These are phyloP conservation scores for Sebastiscus albofasciatus DNA, from an alignment of 2,797 vertebrate genomes.

Conservation along the genomic window DNA sequence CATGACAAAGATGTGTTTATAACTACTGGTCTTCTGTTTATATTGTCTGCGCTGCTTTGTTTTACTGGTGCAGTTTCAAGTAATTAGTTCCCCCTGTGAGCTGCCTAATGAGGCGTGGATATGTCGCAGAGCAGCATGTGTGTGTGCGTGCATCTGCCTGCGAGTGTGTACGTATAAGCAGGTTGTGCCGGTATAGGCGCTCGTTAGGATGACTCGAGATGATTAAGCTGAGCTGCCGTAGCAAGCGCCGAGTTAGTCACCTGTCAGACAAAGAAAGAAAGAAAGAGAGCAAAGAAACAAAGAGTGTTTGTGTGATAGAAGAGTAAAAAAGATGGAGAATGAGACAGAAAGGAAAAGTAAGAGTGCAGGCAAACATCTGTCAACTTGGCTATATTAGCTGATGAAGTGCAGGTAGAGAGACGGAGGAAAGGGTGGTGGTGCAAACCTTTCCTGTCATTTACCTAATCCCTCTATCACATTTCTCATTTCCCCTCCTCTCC, in stretches of 20 bases:
- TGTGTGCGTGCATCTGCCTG: constrained; percentile 34
- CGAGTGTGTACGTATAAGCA: not conserved
- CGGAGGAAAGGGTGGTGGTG: constrained; percentile 34
- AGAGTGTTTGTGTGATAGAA: not conserved
- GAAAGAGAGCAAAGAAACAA: not conserved
- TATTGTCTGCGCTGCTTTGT: constrained; percentile 67
- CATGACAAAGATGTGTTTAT: constrained; percentile 52
- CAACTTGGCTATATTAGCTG: constrained; percentile 34
- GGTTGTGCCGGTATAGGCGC: constrained; percentile 14
- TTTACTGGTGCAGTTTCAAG: constrained; percentile 71
- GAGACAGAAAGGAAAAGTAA: not conserved
- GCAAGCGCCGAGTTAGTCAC: constrained; percentile 38
- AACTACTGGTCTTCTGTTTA: constrained; percentile 52
- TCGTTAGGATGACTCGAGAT: constrained; percentile 63
- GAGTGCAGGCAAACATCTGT: constrained; percentile 4
- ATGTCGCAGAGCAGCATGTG: constrained; percentile 67
- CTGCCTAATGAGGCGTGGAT: constrained; percentile 77
- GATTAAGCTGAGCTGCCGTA: constrained; percentile 44
- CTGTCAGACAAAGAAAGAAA: constrained; percentile 37
- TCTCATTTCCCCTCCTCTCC: constrained; percentile 41
- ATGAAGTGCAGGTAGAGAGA: constrained; percentile 44
- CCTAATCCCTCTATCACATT: constrained; percentile 63
- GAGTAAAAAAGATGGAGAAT: not conserved
- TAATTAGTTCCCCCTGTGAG: constrained; percentile 82
- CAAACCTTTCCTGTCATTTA: constrained; percentile 63